Percentiles rank a stretch among this genome's conserved stretches.
phyloP scores from a whole-genome alignment of 2,888 invertebrate species.

The Athalia cordata region DNA sequence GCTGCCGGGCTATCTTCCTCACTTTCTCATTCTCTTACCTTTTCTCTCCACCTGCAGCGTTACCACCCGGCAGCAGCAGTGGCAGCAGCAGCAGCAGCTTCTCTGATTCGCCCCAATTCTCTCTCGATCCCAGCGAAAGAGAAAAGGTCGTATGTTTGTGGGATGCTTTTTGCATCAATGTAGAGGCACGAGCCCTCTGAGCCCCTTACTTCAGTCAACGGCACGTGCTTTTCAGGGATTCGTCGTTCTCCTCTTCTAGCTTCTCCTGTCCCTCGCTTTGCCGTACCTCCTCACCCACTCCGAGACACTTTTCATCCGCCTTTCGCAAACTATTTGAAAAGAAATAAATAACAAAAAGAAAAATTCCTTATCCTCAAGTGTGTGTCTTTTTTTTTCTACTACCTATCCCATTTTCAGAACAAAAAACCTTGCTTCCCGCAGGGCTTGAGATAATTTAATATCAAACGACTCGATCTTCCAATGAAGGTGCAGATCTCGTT shows the following conservation, averaged over 20 bases:
- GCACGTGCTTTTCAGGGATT: constrained; percentile 69
- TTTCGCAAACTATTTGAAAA: constrained; percentile 12
- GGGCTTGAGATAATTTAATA: background rate
- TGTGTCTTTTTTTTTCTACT: background rate
- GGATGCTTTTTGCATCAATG: constrained; percentile 55
- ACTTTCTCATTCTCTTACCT: constrained; percentile 35
- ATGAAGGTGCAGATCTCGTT: no score
- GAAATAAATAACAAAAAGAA: background rate
- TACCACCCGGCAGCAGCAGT: constrained; percentile 13
- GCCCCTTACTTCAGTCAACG: constrained; percentile 66
- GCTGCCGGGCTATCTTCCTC: constrained; percentile 57
- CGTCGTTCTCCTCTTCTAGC: constrained; percentile 48
- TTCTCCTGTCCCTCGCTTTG: constrained; percentile 9
- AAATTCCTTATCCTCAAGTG: constrained; percentile 18
- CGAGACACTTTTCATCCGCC: constrained; percentile 14
- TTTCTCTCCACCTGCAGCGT: background rate
- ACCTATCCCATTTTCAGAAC: background rate
- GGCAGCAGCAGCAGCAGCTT: background rate
- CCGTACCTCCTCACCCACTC: background rate
- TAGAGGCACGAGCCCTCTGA: constrained; percentile 61
- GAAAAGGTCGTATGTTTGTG: constrained; percentile 54
- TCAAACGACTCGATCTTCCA: background rate
- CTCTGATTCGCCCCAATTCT: constrained; percentile 45
- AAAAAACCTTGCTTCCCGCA: no score
- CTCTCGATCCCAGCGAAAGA: constrained; percentile 56